Base-by-base conservation (phyloP, 2,888 invertebrate species). In the Eupithecia subfuscata region DNA sequence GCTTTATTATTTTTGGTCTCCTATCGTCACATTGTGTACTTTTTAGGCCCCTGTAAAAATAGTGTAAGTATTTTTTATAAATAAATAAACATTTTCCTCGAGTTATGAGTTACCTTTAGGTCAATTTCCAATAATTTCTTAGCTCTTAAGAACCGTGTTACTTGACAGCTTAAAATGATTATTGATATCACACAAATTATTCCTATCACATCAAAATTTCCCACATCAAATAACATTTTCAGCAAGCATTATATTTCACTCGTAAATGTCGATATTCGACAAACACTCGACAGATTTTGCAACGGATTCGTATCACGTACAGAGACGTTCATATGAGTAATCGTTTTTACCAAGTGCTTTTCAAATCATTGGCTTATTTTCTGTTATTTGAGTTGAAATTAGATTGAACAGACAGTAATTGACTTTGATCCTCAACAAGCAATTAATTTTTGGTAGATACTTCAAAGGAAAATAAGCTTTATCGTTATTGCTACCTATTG, bases 191-290 rank as follows among this genome's bases (percentile, higher is more conserved):
- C 52, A 52, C 52, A 63, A 63, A 63, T 63, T 63, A 63, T 63
- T 63, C 52, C 1, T 11, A 48, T 56, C 22, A 56, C 56, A 22
- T 60, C 25, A 60, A 25, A 25, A 22, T 56, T 56, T 56, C 56
- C 22, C 22, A 56, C n/a, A 56, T 25, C 60, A 60, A 60, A 60
- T 60, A 70, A 63, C 67, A 43, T 77, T 74, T 72, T 74, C 71
- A 76, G 48, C 60, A 69, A 76, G 71, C 70, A 73, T 78, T 78
- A 75, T 68, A 75, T 75, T 76, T 75, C 72, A 67, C 74, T 77
- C 73, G 52, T 78, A 75, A 76, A 79, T 81, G 74, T 77, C 64
- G 77, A 78, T 79, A 78, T 77, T 80, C 75, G 77, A 75, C 67
- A 73, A 79, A 77, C 75, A 78, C 78, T 74, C 71, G 64, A 65